phyloP scores from a whole-genome alignment of 2,113 vertebrate species.

The Tragelaphus imberbis region DNA sequence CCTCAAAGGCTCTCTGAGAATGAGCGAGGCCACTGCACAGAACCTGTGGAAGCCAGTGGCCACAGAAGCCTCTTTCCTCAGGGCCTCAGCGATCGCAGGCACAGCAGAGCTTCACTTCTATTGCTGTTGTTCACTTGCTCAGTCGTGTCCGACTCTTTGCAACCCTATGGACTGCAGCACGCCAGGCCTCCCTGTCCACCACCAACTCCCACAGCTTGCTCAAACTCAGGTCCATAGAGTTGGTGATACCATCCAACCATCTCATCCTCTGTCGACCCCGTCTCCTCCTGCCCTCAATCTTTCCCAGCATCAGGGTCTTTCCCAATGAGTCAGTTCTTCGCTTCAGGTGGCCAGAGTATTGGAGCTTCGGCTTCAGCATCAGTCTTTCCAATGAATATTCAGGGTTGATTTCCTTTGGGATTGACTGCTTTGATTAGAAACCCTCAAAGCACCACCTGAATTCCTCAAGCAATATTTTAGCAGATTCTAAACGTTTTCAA shows the following conservation, averaged over 20 bases:
- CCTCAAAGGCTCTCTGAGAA: not conserved
- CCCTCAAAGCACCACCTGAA: not conserved
- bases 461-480: not conserved
- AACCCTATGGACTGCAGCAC: not conserved
- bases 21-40: not conserved
- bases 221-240: not conserved
- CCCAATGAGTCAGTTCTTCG: accelerated
- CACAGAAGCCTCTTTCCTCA: accelerated
- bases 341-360: not conserved
- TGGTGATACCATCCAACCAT: accelerated
- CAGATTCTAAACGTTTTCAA: not conserved
- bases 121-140: not conserved
- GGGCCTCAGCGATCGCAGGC: accelerated
- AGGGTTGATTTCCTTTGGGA: not conserved
- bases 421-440: not conserved
- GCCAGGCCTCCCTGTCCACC: not conserved
- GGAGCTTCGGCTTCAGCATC: not conserved
- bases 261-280: not conserved
- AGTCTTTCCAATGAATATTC: not conserved
- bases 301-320: not conserved
- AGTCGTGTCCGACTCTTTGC: accelerated
- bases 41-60: not conserved
- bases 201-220: accelerated
- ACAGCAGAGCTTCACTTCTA: accelerated
- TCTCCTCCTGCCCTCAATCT: not conserved